Evolutionary conservation across 2,888 invertebrate genomes (phyloP), one percentile per base, ranked within the genome.

Genomic region (Eristalis intricaria): DNA sequence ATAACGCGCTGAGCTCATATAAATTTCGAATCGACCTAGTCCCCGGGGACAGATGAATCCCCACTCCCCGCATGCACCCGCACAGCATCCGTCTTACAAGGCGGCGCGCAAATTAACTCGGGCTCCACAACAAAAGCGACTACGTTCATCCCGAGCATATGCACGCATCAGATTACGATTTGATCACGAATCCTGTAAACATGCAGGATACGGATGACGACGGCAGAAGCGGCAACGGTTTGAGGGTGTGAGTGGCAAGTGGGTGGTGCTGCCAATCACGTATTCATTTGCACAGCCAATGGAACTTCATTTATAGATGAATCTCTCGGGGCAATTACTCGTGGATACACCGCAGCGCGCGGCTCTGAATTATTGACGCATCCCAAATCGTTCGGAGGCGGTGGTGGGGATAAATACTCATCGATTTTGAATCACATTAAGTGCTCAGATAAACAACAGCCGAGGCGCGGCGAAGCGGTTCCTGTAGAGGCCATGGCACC

Each of bases 241-340:
- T n/a, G n/a, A n/a, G n/a, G n/a, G n/a, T 4, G 32, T 7, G 7
- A 29, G 32, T 32, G 32, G n/a, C 7, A 7, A 66, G 50, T 50
- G 50, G 50, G 50, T 50, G 50, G 50, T 50, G 50, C 50, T 19
- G 40, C 81, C 74, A 68, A 74, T 74, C 82, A 86, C 85, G 82
- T 85, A 86, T 78, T 78, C 73, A 82, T 78, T 81, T 73, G 70
- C 70, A 64, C 73, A 68, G 38, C 77, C 77, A 78, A 82, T 82
- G 85, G 82, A 77, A 82, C 77, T 85, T 85, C 77, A 82, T 73
- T 86, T 86, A 77, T 58, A 82, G 74, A 77, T 74, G 82, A 77
- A 74, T 85, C 80, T 84, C 85, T 78, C 40, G 85, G 77, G 82
- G 82, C 85, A 86, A 86, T 82, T 86, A 82, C 50, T 50, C 50